A percentile compares a stretch with the other conserved stretches of the same genome.
These are phyloP conservation scores for Clostera curtula DNA, from an alignment of 2,888 invertebrate genomes.

Conservation along the genomic window DNA sequence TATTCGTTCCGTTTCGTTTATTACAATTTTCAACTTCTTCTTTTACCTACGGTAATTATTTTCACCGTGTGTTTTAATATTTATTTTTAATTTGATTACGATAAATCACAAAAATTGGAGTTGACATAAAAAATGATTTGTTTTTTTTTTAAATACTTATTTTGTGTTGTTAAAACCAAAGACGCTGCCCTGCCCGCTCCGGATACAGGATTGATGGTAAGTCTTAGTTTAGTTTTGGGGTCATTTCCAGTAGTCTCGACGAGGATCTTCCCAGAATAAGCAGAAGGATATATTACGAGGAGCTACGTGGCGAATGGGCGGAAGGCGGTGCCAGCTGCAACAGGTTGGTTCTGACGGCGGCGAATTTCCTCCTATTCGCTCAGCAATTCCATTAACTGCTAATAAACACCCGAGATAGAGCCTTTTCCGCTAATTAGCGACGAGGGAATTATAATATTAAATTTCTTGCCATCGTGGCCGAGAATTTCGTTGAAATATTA, in stretches of 20 bases:
- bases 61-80: slow-evolving; percentile 44
- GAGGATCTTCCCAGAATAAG: slow-evolving; percentile 11
- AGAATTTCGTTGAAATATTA: slow-evolving; percentile 36
- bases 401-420: slow-evolving; percentile 53
- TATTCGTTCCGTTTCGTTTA: slow-evolving; percentile 49
- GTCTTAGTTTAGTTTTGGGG: too few species aligned
- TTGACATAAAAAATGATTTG: slow-evolving; percentile 21
- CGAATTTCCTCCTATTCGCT: slow-evolving; percentile 39
- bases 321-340: slow-evolving; percentile 71
- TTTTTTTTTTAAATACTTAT: slow-evolving; percentile 47
- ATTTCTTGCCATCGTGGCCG: slow-evolving; percentile 36
- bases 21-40: slow-evolving; percentile 30
- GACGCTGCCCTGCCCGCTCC: slow-evolving; percentile 6
- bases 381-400: slow-evolving; percentile 56
- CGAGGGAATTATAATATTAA: slow-evolving; percentile 47
- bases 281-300: slow-evolving; percentile 17
- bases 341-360: slow-evolving; percentile 55
- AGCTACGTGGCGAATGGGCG: slow-evolving; percentile 52
- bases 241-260: too few species aligned
- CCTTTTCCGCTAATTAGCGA: slow-evolving; percentile 49
- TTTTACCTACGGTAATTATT: slow-evolving; percentile 44
- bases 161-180: slow-evolving; percentile 43
- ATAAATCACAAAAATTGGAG: slow-evolving; percentile 17
- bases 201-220: too few species aligned
- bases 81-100: slow-evolving; percentile 35